These are phyloP conservation scores for Ammospiza nelsoni DNA, from an alignment of 2,113 vertebrate species.

Conservation along the genomic window DNA sequence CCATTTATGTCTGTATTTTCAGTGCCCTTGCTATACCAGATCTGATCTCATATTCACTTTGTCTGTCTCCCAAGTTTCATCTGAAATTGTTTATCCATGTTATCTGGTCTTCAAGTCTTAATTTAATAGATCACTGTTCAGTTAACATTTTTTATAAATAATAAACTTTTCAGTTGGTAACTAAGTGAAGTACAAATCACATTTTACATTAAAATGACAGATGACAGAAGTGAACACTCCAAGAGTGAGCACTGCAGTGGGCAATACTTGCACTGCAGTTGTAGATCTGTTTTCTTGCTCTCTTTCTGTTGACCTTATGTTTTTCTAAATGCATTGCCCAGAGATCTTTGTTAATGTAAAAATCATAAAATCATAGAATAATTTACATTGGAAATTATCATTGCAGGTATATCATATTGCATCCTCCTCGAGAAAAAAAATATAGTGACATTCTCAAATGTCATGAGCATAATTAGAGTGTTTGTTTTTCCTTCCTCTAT, in stretches of 20 bases:
- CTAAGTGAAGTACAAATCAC: not conserved
- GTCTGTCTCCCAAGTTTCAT: not conserved
- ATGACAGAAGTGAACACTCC: not conserved
- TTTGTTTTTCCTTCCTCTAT: not conserved
- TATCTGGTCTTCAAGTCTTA: not conserved
- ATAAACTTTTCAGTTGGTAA: not conserved
- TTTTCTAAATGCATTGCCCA: not conserved
- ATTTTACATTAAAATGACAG: not conserved
- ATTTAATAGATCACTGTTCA: not conserved
- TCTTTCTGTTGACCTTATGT: not conserved
- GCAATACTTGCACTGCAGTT: not conserved
- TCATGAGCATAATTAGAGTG: not conserved
- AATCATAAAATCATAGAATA: not conserved
- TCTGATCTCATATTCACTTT: not conserved
- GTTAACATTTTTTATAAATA: not conserved
- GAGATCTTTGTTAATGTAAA: not conserved
- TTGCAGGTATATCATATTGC: not conserved
- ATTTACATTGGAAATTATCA: not conserved
- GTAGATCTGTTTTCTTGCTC: not conserved
- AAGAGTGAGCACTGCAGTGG: not conserved
- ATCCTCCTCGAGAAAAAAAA: not conserved
- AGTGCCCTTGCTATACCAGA: not conserved
- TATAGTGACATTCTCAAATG: not conserved
- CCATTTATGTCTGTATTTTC: not conserved
- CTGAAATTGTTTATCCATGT: not conserved